phyloP scores from a whole-genome alignment of 1,140 invertebrate genomes.

The Orius insidiosus region DNA sequence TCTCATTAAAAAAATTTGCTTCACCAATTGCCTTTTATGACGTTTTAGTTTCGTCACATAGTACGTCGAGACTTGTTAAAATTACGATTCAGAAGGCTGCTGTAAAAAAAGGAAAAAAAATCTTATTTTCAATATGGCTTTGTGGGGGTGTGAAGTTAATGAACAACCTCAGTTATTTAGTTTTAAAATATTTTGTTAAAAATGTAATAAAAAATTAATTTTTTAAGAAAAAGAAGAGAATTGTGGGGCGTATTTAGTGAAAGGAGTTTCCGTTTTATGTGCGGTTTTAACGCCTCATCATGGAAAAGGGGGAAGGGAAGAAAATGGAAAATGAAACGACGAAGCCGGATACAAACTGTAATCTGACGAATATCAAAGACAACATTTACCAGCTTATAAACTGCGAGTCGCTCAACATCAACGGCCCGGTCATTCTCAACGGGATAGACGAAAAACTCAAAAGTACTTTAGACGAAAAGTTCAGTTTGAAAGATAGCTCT shows the following conservation, averaged over 20 bases:
- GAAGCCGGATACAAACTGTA: background rate
- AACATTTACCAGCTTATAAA: background rate
- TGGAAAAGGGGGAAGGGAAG: slow-evolving; percentile 6
- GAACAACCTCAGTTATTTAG: background rate
- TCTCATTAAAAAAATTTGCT: no score
- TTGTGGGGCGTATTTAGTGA: background rate
- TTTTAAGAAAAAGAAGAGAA: background rate
- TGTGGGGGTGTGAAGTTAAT: slow-evolving; percentile 5
- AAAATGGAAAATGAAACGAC: background rate
- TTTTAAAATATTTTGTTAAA: slow-evolving; percentile 5
- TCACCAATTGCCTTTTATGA: no score
- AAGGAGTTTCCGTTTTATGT: slow-evolving; percentile 1
- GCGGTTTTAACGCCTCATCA: background rate
- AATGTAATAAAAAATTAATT: no score
- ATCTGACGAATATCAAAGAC: slow-evolving; percentile 9
- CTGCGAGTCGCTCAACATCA: slow-evolving; percentile 8
- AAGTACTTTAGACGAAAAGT: slow-evolving; percentile 5
- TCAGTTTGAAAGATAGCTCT: slow-evolving; percentile 12
- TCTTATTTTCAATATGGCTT: slow-evolving; percentile 9
- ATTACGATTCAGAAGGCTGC: no score
- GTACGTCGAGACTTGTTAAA: no score
- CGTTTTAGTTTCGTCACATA: no score
- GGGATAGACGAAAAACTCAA: background rate
- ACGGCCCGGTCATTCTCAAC: slow-evolving; percentile 2
- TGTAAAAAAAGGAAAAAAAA: no score